Conservation (phyloP, 92 coral and sea anemone genomes). For the Actinernus sp. region DNA sequence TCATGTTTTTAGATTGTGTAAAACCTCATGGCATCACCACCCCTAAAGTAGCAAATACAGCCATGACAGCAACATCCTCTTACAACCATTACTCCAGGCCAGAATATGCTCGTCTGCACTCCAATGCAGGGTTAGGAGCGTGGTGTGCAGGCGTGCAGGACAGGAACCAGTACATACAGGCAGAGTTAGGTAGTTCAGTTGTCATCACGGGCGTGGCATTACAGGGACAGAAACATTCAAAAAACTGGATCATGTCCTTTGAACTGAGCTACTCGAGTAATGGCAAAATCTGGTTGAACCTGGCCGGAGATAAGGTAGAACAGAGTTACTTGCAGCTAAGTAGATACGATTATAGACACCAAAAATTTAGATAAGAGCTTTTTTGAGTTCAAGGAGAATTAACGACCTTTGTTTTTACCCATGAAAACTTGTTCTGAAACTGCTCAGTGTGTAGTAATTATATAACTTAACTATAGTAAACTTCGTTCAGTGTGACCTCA, state of each 20-base stretch:
- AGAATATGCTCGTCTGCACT: slow-evolving; percentile 8
- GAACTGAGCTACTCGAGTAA: not conserved
- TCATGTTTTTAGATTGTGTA: slow-evolving; percentile 1
- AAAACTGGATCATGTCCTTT: slow-evolving; percentile 9
- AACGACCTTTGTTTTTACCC: no score
- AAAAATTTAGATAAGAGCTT: no score
- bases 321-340: no score
- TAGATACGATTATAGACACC: no score
- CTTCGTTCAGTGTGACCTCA: no score
- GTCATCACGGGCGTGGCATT: slow-evolving; percentile 4
- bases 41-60: not conserved
- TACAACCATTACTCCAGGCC: slow-evolving; percentile 1
- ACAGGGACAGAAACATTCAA: slow-evolving; percentile 11
- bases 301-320: no score
- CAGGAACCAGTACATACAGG: slow-evolving; percentile 1
- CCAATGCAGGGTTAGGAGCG: slow-evolving; percentile 1
- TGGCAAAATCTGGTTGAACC: no score
- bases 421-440: no score
- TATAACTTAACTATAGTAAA: no score
- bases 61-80: slow-evolving; percentile 3
- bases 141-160: slow-evolving; percentile 15
- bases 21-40: slow-evolving; percentile 2
- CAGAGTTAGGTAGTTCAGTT: not conserved
- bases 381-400: no score
- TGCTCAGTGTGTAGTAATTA: no score